Evolutionary conservation across 2,113 vertebrate species (phyloP).

Genomic region (Stegostoma tigrinum): DNA sequence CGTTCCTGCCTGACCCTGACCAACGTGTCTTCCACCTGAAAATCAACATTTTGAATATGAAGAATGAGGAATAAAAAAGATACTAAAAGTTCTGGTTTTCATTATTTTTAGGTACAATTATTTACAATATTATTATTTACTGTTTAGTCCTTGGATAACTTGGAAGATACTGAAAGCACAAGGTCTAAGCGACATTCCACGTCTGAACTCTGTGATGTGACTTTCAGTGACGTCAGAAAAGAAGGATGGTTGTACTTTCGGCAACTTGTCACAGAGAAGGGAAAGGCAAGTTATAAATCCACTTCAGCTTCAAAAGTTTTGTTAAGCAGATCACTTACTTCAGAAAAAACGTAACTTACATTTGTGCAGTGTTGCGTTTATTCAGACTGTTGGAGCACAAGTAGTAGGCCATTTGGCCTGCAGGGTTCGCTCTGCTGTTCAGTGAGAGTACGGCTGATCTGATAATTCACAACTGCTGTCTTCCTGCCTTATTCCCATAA

Average conservation of each 20-base stretch:
- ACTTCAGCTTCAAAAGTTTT: not conserved
- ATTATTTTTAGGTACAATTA: not conserved
- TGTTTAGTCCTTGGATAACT: conserved; percentile 78
- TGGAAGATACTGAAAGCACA: conserved; percentile 73
- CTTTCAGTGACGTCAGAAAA: conserved; percentile 75
- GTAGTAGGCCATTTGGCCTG: no score
- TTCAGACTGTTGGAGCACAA: not conserved
- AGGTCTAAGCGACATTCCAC: conserved; percentile 85
- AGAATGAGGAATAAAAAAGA: not conserved
- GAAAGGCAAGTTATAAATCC: conserved; percentile 65
- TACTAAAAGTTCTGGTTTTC: not conserved
- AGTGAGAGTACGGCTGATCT: no score
- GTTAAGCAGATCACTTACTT: not conserved
- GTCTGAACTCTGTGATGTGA: conserved; percentile 79
- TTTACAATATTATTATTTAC: conserved; percentile 26
- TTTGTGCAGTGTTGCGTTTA: not conserved
- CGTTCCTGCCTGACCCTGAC: not conserved
- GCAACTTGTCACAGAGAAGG: conserved; percentile 93
- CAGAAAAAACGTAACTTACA: not conserved
- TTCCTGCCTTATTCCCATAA: no score
- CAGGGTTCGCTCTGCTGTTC: no score
- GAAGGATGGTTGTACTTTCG: conserved; percentile 95
- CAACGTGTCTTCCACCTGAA: not conserved
- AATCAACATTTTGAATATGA: not conserved
- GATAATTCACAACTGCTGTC: no score